Evolutionary conservation across 2,888 invertebrate genomes (phyloP).

Genomic region (Oligia latruncula): DNA sequence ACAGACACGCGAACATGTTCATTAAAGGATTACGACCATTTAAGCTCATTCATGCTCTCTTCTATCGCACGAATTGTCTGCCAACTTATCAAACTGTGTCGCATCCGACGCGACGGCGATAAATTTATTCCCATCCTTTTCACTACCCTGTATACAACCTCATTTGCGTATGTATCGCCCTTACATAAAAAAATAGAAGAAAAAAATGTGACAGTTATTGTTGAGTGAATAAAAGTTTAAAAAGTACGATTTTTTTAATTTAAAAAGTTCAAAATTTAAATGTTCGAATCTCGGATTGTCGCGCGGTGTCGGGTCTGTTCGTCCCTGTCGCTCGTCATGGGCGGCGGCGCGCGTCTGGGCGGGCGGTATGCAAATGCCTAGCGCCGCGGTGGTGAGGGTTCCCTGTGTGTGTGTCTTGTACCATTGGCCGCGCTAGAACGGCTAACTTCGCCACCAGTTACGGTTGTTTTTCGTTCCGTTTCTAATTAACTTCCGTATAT

Average conservation of each 20-base stretch:
- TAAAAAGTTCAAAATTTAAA: constrained; percentile 61
- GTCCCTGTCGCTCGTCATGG: constrained; percentile 88
- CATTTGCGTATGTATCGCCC: constrained; percentile 72
- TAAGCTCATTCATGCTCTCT: constrained; percentile 85
- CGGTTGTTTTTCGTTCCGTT: constrained; percentile 90
- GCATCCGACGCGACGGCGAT: constrained; percentile 85
- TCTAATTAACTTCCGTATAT: constrained; percentile 90
- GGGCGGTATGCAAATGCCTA: constrained; percentile 91
- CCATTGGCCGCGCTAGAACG: constrained; percentile 90
- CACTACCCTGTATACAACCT: constrained; percentile 75
- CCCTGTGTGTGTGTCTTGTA: constrained; percentile 87
- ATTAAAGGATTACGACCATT: constrained; percentile 81
- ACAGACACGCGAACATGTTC: constrained; percentile 78
- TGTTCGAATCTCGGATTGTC: constrained; percentile 74
- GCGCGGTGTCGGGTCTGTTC: constrained; percentile 72
- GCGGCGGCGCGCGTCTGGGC: constrained; percentile 89
- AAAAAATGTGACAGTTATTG: constrained; percentile 20
- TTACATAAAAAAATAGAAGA: constrained; percentile 20
- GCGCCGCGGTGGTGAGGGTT: constrained; percentile 83
- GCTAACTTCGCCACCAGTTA: constrained; percentile 90
- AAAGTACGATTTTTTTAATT: constrained; percentile 36
- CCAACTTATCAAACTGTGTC: constrained; percentile 80
- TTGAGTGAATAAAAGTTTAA: constrained; percentile 31
- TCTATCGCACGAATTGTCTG: constrained; percentile 79
- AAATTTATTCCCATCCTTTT: constrained; percentile 89